A percentile compares a stretch with the other conserved stretches of the same genome.
Evolutionary conservation across 2,113 vertebrate species (phyloP).

Genomic region (Oryzias javanicus): DNA sequence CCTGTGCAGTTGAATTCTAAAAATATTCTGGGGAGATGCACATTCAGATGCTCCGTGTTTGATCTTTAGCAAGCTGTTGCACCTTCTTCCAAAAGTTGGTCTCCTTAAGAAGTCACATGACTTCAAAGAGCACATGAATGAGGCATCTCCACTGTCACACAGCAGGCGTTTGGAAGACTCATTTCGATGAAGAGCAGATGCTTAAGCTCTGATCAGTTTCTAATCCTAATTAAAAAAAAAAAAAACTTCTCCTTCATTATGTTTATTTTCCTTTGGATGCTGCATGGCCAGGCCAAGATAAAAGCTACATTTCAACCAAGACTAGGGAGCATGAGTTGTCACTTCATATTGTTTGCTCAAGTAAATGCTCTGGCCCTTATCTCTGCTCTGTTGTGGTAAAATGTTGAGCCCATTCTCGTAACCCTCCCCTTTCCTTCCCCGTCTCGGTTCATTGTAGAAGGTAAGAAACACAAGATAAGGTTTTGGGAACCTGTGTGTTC

Average conservation of each 20-base stretch:
- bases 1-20: constrained; percentile 39
- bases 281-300: constrained; percentile 69
- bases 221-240: constrained; percentile 39
- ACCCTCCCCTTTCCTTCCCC: constrained; percentile 24
- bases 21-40: constrained; percentile 15
- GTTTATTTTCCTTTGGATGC: constrained; percentile 46
- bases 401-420: constrained; percentile 58
- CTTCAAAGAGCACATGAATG: constrained; percentile 46
- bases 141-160: constrained; percentile 24
- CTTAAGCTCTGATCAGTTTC: constrained; percentile 15
- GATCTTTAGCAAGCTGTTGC: constrained; percentile 9
- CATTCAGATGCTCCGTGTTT: constrained; percentile 47
- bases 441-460: constrained; percentile 69
- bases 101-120: constrained; percentile 30
- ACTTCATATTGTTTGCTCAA: constrained; percentile 57
- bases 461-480: constrained; percentile 71
- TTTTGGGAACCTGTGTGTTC: constrained; percentile 38
- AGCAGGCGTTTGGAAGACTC: neutral
- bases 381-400: constrained; percentile 52
- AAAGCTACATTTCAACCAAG: constrained; percentile 46
- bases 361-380: constrained; percentile 53
- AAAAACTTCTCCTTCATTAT: constrained; percentile 14
- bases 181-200: constrained; percentile 15
- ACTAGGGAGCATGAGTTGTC: constrained; percentile 68
- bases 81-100: constrained; percentile 14